phyloP scores from a whole-genome alignment of 2,113 vertebrate genomes.

The Mionectes macconnelli region DNA sequence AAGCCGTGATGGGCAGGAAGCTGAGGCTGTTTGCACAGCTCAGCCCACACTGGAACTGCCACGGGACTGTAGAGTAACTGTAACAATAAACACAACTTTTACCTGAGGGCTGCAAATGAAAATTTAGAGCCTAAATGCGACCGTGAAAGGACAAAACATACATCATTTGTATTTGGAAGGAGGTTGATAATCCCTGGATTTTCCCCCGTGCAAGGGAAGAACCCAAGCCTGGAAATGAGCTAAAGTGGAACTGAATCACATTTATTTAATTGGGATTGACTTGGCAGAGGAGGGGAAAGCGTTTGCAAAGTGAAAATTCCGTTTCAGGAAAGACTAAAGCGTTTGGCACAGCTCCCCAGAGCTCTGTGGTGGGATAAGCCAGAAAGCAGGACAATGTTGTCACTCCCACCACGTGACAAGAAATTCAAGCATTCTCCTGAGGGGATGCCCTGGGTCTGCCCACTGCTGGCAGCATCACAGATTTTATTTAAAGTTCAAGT shows the following conservation, averaged over 20 bases:
- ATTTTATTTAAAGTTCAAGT: not conserved
- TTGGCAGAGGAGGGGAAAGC: not conserved
- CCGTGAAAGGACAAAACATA: not conserved
- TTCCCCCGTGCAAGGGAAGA: not conserved
- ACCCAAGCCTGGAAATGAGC: not conserved
- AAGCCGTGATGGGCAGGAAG: slow-evolving; percentile 80
- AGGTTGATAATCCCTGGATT: not conserved
- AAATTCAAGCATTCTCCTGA: not conserved
- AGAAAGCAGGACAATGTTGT: not conserved
- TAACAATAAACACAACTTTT: not conserved
- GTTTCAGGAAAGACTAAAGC: not conserved
- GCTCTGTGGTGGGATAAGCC: not conserved
- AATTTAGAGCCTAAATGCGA: not conserved
- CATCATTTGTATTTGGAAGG: not conserved
- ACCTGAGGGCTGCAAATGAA: not conserved
- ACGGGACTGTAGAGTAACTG: slow-evolving; percentile 80
- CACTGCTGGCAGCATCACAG: not conserved
- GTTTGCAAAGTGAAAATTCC: not conserved
- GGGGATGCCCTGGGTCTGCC: not conserved
- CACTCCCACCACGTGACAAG: not conserved
- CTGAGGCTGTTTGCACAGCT: slow-evolving; percentile 68
- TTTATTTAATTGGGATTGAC: not conserved
- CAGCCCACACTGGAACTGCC: slow-evolving; percentile 82
- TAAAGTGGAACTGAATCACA: not conserved
- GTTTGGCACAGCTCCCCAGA: not conserved